phyloP scores from a whole-genome alignment of 92 coral and sea anemone genomes.

The Plumapathes pennacea region DNA sequence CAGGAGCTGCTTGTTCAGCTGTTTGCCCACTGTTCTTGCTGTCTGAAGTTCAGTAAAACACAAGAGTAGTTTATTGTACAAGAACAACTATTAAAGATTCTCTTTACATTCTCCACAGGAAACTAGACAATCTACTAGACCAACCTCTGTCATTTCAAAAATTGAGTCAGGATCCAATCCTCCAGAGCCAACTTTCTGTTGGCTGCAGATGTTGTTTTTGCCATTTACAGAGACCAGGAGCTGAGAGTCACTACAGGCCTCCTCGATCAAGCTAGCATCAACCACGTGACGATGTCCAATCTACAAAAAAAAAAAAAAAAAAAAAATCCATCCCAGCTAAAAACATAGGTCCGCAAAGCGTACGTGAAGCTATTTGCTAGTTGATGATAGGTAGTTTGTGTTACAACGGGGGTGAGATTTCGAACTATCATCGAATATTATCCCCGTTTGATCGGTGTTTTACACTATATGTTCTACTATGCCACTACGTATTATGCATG shows the following conservation, averaged over 20 bases:
- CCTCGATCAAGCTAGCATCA: slow-evolving; percentile 93
- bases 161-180: slow-evolving; percentile 83
- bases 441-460: too few relatives aligned
- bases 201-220: slow-evolving; percentile 78
- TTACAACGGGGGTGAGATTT: too few relatives aligned
- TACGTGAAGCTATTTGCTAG: too few relatives aligned
- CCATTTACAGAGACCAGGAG: slow-evolving; percentile 89
- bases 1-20: slow-evolving; percentile 67
- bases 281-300: slow-evolving; percentile 89
- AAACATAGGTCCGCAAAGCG: too few relatives aligned
- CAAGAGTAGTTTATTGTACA: not conserved
- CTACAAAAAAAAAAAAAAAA: too few relatives aligned
- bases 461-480: too few relatives aligned
- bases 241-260: slow-evolving; percentile 84
- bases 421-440: too few relatives aligned
- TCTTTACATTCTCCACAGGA: too few relatives aligned
- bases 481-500: too few relatives aligned
- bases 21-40: slow-evolving; percentile 74
- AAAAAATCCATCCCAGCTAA: too few relatives aligned
- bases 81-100: not conserved
- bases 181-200: slow-evolving; percentile 87
- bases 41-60: slow-evolving; percentile 45
- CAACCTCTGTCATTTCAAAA: slow-evolving; percentile 93
- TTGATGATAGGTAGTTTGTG: too few relatives aligned
- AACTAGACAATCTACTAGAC: too few relatives aligned